Evolutionary conservation across 1,140 invertebrate species (phyloP).

Genomic region (Drosophila mojavensis): DNA sequence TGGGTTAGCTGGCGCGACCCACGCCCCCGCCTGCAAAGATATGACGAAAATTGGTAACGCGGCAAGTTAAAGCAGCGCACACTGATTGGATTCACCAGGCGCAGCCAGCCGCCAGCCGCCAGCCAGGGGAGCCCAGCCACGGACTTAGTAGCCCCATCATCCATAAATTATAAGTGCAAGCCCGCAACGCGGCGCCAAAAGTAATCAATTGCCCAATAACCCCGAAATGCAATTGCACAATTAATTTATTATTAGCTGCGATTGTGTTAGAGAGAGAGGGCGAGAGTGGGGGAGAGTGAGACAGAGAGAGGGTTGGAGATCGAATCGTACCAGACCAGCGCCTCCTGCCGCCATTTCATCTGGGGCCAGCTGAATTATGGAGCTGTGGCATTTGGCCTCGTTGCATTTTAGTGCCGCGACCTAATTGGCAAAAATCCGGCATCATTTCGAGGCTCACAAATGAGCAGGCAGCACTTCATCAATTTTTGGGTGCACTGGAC

Average conservation of each 20-base stretch:
- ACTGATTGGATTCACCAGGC: slow-evolving; percentile 19
- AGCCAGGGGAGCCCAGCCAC: no score
- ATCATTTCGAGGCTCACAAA: slow-evolving; percentile 27
- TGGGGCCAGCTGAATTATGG: slow-evolving; percentile 30
- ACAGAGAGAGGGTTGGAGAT: not conserved
- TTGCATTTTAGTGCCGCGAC: slow-evolving; percentile 41
- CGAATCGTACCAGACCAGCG: not conserved
- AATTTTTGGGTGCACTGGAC: slow-evolving; percentile 14
- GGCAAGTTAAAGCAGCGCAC: slow-evolving; percentile 29
- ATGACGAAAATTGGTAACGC: slow-evolving; percentile 27
- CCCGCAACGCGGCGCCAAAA: slow-evolving; percentile 16
- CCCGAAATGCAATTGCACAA: slow-evolving; percentile 48
- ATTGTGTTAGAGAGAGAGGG: slow-evolving; percentile 12
- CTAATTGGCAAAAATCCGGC: slow-evolving; percentile 40
- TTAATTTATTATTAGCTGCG: slow-evolving; percentile 50
- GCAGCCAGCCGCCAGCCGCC: no score
- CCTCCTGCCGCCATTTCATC: not conserved
- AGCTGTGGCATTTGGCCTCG: slow-evolving; percentile 16
- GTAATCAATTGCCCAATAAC: slow-evolving; percentile 52
- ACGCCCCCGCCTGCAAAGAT: slow-evolving; percentile 6
- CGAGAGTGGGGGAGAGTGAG: no score
- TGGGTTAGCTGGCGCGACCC: slow-evolving; percentile 49
- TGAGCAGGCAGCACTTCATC: slow-evolving; percentile 29
- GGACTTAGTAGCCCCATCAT: slow-evolving; percentile 12
- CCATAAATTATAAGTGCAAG: slow-evolving; percentile 47